Evolutionary conservation across 2,888 invertebrate genomes (phyloP), one percentile per base, ranked within the genome.

Genomic region (Oxytorus armatus): DNA sequence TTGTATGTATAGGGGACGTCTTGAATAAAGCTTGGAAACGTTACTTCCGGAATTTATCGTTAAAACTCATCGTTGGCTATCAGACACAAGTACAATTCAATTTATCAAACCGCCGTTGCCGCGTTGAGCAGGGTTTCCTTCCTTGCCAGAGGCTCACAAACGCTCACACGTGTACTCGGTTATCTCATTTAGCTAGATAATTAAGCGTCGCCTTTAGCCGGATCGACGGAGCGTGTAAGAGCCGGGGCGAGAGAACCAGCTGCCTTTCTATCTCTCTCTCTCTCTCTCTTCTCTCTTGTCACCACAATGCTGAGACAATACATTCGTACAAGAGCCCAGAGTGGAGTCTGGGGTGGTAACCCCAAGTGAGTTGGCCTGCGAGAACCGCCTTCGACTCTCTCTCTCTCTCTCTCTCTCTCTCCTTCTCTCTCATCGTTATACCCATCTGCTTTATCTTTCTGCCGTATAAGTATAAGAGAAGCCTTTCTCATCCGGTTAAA

Each of bases 151-250:
- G 77, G 36, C 61, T 49, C 70, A 53, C 70, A 59, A 70, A 75
- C 69, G 65, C 63, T 65, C 59, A 66, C 72, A 72, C 77, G 63
- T 63, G 77, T 68, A 68, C 47, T 59, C 53, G 77, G 83, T 85
- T 86, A 85, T 83, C 85, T 86, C 85, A 84, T 87, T 87, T 86
- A 80, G 77, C 76, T 83, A 79, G 84, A 84, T 86, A 87, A 86
- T 86, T 86, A 85, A 86, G 83, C 82, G 83, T 70, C 78, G 77
- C 79, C 82, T 82, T 81, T 83, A 79, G 77, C 74, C 79, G 75
- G 82, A 70, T 78, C 76, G 83, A 83, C 82, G 81, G 77, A 83
- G 83, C 82, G 82, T 82, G 78, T 81, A 82, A 83, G 82, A 84
- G 82, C 79, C 81, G 66, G 66, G 68, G 66, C 51, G 74, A 53